Conservation (phyloP, 2,797 vertebrate species). For the Neomorphus geoffroyi region DNA sequence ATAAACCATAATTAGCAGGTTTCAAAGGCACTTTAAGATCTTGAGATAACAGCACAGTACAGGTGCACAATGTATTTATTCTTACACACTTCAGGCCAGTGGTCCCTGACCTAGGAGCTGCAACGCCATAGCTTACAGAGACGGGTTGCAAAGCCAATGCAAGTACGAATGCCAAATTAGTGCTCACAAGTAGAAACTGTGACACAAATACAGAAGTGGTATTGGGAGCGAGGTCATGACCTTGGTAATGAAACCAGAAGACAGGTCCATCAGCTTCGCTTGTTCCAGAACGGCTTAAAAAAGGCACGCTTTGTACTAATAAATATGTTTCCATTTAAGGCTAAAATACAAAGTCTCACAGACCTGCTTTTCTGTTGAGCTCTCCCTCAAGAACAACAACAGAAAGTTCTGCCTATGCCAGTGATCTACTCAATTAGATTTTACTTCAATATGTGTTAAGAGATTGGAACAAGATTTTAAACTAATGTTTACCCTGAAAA, state of each 20-base stretch:
- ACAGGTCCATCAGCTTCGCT: neutral
- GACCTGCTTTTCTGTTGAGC: neutral
- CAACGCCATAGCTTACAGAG: neutral
- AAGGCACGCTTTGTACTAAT: neutral
- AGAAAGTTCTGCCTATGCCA: constrained; percentile 3
- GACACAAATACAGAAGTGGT: neutral
- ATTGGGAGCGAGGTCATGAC: neutral
- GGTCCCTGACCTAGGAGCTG: neutral
- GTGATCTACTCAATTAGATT: constrained; percentile 51
- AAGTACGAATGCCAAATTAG: neutral
- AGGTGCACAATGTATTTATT: neutral
- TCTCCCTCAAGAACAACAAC: constrained; percentile 44
- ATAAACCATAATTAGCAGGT: neutral
- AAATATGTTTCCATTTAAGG: constrained; percentile 49
- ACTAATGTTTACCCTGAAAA: neutral
- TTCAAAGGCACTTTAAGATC: neutral
- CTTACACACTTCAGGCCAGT: neutral
- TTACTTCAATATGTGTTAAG: constrained; percentile 50
- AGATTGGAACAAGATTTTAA: constrained; percentile 53
- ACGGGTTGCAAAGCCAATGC: neutral
- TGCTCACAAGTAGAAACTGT: neutral
- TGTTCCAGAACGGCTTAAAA: neutral
- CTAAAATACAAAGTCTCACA: neutral
- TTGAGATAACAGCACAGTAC: neutral
- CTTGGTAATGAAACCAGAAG: neutral